Conservation (phyloP, 2,888 invertebrate genomes). For the Drosophila antonietae region DNA sequence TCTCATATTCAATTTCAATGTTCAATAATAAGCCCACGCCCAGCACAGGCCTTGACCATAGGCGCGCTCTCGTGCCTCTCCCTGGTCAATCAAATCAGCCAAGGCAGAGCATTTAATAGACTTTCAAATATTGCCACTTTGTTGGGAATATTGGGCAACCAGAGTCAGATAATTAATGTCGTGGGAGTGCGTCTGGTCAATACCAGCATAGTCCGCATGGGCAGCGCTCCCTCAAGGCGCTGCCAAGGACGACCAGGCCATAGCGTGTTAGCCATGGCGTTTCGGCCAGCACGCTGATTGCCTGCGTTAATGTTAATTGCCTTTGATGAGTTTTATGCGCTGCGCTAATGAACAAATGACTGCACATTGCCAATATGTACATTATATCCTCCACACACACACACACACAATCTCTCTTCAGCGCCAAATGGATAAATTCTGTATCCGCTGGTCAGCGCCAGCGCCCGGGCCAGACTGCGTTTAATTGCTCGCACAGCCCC, state of each 20-base stretch:
- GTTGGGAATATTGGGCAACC: constrained; percentile 34
- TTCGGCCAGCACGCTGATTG: constrained; percentile 62
- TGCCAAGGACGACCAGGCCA: constrained; percentile 32
- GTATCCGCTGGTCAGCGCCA: not conserved
- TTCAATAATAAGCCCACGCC: constrained; percentile 66
- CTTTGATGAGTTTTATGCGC: constrained; percentile 80
- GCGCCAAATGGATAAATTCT: constrained; percentile 21
- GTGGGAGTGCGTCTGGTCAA: constrained; percentile 49
- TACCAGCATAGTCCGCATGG: constrained; percentile 9
- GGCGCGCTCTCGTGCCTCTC: constrained; percentile 30
- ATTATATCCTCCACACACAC: constrained; percentile 32
- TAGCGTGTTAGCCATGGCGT: constrained; percentile 26
- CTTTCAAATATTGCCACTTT: constrained; percentile 79
- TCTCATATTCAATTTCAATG: constrained; percentile 73
- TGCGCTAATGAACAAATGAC: constrained; percentile 77
- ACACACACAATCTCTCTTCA: constrained; percentile 3
- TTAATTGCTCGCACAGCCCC: constrained; percentile 57
- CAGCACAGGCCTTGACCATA: constrained; percentile 15
- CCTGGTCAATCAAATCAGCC: constrained; percentile 55
- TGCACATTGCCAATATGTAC: constrained; percentile 72
- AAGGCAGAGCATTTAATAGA: constrained; percentile 65
- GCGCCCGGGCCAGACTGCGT: constrained; percentile 16
- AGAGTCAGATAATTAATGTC: constrained; percentile 74
- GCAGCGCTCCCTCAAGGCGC: constrained; percentile 46
- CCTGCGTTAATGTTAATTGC: constrained; percentile 79